Conservation (phyloP, 2,113 vertebrate genomes). For the Alectura lathami region DNA sequence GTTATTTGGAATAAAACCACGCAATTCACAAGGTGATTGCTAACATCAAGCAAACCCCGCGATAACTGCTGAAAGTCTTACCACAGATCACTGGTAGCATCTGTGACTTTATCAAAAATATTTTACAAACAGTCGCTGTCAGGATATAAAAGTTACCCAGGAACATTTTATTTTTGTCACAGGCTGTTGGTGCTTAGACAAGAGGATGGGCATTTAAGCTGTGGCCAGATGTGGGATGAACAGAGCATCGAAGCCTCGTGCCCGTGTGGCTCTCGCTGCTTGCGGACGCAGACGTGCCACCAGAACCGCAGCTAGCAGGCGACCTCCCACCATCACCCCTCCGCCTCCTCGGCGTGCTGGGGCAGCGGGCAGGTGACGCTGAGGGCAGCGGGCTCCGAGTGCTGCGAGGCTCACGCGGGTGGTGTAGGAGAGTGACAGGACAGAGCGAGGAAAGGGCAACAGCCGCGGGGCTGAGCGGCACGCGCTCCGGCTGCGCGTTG, state of each 20-base stretch:
- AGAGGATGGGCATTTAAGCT: background rate
- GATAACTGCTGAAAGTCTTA: background rate
- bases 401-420: rapidly evolving
- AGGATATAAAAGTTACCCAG: background rate
- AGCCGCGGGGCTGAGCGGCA: no score
- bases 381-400: rapidly evolving
- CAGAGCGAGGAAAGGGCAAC: background rate
- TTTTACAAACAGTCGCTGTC: background rate
- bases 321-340: no score
- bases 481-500: no score
- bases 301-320: no score
- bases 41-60: background rate
- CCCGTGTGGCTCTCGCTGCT: background rate
- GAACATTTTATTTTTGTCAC: background rate
- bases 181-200: background rate
- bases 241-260: background rate
- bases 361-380: rapidly evolving
- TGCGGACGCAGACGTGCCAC: no score
- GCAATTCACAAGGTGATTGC: background rate
- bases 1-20: background rate
- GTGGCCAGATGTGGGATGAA: background rate
- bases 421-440: rapidly evolving
- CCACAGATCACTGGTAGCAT: background rate
- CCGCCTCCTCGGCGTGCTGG: rapidly evolving
- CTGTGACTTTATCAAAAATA: background rate